Percentiles rank a stretch among this genome's conserved stretches.
Evolutionary conservation across 2,888 invertebrate genomes (phyloP).

Genomic region (Leptinotarsa tumamoca): DNA sequence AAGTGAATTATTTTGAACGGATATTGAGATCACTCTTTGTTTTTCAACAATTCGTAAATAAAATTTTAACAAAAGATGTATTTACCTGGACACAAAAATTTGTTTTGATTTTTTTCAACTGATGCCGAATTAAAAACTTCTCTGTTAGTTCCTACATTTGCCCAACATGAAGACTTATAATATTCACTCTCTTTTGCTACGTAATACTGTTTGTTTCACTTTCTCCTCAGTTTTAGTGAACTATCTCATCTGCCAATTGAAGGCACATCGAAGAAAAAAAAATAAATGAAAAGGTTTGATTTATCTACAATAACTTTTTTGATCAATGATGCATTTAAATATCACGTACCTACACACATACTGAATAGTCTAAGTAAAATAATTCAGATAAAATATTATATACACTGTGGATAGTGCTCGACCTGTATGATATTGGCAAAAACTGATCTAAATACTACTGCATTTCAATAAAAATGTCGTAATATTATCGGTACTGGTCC

Average conservation of each 20-base stretch:
- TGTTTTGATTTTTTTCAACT: no score
- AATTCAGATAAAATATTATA: constrained; percentile 44
- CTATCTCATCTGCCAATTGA: not conserved
- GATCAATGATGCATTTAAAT: constrained; percentile 38
- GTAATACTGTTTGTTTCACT: constrained; percentile 15
- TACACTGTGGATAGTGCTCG: constrained; percentile 43
- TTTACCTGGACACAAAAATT: no score
- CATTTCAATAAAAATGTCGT: constrained; percentile 51
- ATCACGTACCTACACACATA: constrained; percentile 47
- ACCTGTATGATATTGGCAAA: constrained; percentile 50
- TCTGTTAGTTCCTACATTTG: no score
- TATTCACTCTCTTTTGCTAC: not conserved
- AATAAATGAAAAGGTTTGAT: not conserved
- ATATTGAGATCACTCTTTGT: no score
- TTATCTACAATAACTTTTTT: constrained; percentile 15
- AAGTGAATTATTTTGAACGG: no score
- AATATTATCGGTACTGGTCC: constrained; percentile 51
- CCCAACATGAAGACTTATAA: not conserved
- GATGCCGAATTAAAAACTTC: no score
- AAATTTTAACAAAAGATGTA: no score
- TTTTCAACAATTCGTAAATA: no score
- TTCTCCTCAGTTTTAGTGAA: constrained; percentile 13
- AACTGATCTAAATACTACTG: constrained; percentile 47
- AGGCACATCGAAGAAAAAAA: not conserved
- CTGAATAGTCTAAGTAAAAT: constrained; percentile 39